Percentiles rank a stretch among this genome's conserved stretches.
These are phyloP conservation scores for Dolichallabes microphthalmus DNA, from an alignment of 2,113 vertebrate species.

Conservation along the genomic window DNA sequence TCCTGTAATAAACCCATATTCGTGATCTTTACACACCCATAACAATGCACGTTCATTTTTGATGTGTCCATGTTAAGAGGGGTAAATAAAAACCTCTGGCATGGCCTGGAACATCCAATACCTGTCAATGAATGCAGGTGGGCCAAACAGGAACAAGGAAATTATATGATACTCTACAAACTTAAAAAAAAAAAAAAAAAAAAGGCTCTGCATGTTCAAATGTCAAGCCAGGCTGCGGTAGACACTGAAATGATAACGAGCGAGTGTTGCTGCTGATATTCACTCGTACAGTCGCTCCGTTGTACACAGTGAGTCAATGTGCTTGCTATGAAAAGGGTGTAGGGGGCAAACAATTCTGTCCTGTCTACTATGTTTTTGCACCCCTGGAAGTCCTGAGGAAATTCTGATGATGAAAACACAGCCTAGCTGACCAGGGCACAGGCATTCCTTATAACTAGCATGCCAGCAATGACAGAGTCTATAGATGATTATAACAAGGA, in stretches of 20 bases:
- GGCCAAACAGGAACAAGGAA: not conserved
- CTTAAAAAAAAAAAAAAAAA: constrained; percentile 29
- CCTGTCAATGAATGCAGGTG: constrained; percentile 11
- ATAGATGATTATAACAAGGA: constrained; percentile 44
- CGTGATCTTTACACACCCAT: constrained; percentile 67
- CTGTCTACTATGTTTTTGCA: constrained; percentile 57
- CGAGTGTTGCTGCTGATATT: constrained; percentile 28
- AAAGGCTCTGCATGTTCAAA: constrained; percentile 27
- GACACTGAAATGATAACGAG: constrained; percentile 35
- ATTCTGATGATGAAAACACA: constrained; percentile 56
- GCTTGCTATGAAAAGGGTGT: constrained; percentile 45
- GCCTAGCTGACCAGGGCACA: constrained; percentile 49
- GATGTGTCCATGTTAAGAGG: constrained; percentile 36
- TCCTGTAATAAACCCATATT: constrained; percentile 65
- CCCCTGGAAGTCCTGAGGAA: constrained; percentile 71
- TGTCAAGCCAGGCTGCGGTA: constrained; percentile 18
- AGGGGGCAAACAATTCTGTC: constrained; percentile 38
- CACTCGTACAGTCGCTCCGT: constrained; percentile 19
- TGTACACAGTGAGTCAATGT: constrained; percentile 43
- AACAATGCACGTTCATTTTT: constrained; percentile 50
- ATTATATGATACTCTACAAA: constrained; percentile 17
- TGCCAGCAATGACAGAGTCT: constrained; percentile 43
- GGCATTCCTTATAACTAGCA: constrained; percentile 44
- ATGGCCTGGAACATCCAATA: constrained; percentile 21
- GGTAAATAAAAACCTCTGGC: not conserved